Base-by-base conservation (phyloP, 2,797 vertebrate genomes). In the Argya squamiceps region DNA sequence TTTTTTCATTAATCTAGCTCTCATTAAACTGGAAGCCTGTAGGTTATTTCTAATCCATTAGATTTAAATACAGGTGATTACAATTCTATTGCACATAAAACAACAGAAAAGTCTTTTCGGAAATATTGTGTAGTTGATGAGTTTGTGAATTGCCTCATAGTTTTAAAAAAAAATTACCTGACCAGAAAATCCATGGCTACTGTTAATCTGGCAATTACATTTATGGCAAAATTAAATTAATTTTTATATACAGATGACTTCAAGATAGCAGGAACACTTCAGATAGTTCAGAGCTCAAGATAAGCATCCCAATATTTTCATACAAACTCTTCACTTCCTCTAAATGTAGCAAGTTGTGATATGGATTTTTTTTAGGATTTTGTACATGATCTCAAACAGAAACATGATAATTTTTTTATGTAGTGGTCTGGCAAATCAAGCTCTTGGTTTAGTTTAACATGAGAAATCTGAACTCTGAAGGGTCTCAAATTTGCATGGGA, bases 21-120 rank as follows among this genome's bases (percentile, higher is more conserved):
- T 99, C 98, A 99, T 99, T 99, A 99, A 99, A 99, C 98, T 97
- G 97, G 90, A 97, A 99, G 98, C 97, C 98, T 97, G 98, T 98
- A 98, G 98, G 98, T 99, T 99, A 98, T 99, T 99, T 99, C 96
- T 98, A 99, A 99, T 98, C 98, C 98, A 99, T 99, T 99, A 99
- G 98, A 98, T 99, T 98, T 99, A 99, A 99, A 99, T 99, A 98
- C 98, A 99, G 98, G 98, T 99, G 98, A 99, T 98, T 99, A 98
- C 98, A 98, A 98, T 98, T 98, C 97, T 96, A 95, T 96, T 97
- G 97, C 97, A 96, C 93, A 68, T 98, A 98, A 97, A 98, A 98
- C 98, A 98, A 98, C 98, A 97, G 97, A 98, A 98, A 98, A 98
- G 98, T 98, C 98, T 97, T 97, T 98, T 97, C 97, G 95, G 97